A percentile compares a stretch with the other conserved stretches of the same genome.
Conservation (phyloP, 2,888 invertebrate genomes). For the Toxonevra muliebris region DNA sequence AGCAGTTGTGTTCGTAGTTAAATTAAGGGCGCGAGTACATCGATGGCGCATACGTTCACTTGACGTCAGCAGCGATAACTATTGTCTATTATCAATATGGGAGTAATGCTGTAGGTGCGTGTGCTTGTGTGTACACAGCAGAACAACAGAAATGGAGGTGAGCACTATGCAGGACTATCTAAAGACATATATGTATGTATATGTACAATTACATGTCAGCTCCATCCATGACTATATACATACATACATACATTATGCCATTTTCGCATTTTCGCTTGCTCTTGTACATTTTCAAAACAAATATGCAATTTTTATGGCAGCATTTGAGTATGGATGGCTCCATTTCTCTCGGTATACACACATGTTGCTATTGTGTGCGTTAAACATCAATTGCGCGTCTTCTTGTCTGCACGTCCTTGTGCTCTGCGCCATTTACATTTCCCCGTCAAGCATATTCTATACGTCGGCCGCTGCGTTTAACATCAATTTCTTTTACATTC, state of each 20-base stretch:
- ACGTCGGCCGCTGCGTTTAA: background rate
- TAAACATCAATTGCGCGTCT: background rate
- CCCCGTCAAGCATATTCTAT: background rate
- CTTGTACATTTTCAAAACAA: no score
- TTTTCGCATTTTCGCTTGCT: no score
- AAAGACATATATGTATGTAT: no score
- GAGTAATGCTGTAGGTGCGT: background rate
- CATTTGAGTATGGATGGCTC: background rate
- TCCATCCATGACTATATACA: no score
- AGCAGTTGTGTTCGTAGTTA: background rate
- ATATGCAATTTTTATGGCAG: no score
- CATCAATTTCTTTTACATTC: background rate
- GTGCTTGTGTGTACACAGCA: no score
- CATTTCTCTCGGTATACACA: no score
- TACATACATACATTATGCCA: no score
- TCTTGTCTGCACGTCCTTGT: background rate
- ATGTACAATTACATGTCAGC: no score
- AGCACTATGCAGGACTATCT: no score
- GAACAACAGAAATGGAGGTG: no score
- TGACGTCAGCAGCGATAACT: background rate
- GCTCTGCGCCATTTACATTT: background rate
- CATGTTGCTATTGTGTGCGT: background rate
- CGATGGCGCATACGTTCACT: background rate
- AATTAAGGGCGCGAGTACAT: background rate
- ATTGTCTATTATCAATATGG: background rate